Percentiles rank a stretch among this genome's conserved stretches.
Evolutionary conservation across 2,888 invertebrate genomes (phyloP).

Genomic region (Abrostola triplasia): DNA sequence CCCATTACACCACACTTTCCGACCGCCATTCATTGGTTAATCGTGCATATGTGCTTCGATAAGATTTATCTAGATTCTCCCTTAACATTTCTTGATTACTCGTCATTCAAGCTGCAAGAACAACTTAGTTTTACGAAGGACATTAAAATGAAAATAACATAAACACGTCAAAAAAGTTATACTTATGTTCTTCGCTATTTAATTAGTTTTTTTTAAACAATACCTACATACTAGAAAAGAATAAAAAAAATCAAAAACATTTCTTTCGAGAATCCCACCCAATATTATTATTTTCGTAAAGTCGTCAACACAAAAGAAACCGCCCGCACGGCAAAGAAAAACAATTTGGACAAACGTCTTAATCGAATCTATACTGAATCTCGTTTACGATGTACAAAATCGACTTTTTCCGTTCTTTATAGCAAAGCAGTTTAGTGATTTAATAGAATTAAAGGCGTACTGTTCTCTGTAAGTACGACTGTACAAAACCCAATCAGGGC

Average conservation of each 20-base stretch:
- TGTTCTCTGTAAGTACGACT: slow-evolving; percentile 53
- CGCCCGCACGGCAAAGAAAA: slow-evolving; percentile 45
- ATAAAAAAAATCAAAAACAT: not conserved
- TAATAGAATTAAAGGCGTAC: slow-evolving; percentile 57
- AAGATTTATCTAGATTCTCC: slow-evolving; percentile 20
- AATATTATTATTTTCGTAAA: slow-evolving; percentile 16
- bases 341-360: slow-evolving; percentile 51
- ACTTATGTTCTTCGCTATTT: too few species aligned
- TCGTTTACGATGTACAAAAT: slow-evolving; percentile 55
- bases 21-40: slow-evolving; percentile 39
- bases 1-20: slow-evolving; percentile 40
- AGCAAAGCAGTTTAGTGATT: slow-evolving; percentile 54
- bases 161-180: not conserved
- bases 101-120: not conserved
- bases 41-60: slow-evolving; percentile 39
- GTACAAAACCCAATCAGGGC: slow-evolving; percentile 61
- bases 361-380: slow-evolving; percentile 56
- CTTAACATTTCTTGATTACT: slow-evolving; percentile 2
- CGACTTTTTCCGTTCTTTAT: slow-evolving; percentile 52
- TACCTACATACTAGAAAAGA: not conserved
- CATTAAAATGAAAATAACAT: not conserved
- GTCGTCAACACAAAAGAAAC: slow-evolving; percentile 36
- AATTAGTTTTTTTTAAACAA: too few species aligned
- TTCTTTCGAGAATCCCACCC: not conserved
- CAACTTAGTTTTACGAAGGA: not conserved